phyloP scores from a whole-genome alignment of 2,113 vertebrate genomes.

The Typhlomys cinereus region DNA sequence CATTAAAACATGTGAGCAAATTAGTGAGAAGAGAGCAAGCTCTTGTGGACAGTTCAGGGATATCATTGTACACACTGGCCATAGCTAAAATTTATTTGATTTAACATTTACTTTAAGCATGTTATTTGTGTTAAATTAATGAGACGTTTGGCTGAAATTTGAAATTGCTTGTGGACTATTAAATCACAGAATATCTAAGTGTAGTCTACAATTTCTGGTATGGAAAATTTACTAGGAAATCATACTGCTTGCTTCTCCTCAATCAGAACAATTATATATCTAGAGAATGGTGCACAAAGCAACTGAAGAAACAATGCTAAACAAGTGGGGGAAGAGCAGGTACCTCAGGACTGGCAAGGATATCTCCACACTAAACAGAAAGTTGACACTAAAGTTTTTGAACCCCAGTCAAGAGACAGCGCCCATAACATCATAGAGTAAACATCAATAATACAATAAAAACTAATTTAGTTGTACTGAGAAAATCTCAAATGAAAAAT shows the following conservation, averaged over 20 bases:
- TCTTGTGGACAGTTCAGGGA: background rate
- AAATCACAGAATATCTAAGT: background rate
- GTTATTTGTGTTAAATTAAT: background rate
- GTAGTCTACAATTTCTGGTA: background rate
- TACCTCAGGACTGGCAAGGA: background rate
- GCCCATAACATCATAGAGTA: no score
- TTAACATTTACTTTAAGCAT: background rate
- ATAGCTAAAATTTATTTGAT: background rate
- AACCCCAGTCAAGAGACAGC: background rate
- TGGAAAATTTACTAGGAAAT: background rate
- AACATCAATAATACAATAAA: background rate
- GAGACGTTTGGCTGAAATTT: background rate
- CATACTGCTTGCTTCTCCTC: background rate
- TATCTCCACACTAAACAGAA: background rate
- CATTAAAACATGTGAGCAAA: background rate
- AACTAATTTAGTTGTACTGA: background rate
- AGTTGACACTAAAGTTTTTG: background rate
- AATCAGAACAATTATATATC: background rate
- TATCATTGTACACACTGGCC: background rate
- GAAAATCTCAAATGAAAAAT: background rate
- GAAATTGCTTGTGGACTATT: background rate
- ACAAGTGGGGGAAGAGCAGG: background rate
- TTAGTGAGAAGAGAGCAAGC: background rate
- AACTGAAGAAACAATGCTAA: background rate
- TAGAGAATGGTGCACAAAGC: background rate